phyloP scores from a whole-genome alignment of 1,140 invertebrate genomes.

The Frieseomelitta varia region DNA sequence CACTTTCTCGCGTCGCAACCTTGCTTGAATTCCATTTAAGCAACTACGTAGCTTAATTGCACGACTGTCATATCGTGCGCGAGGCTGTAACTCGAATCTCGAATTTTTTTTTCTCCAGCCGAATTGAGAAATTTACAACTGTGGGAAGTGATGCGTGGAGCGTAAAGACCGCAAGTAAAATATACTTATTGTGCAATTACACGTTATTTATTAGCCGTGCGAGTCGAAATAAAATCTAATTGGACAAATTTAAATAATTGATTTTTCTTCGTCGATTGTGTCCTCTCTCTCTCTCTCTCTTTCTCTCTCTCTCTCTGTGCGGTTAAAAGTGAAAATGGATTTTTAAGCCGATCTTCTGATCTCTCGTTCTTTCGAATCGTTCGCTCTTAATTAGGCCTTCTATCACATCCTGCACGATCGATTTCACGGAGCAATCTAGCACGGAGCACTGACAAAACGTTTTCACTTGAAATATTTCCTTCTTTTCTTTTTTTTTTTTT shows the following conservation, averaged over 20 bases:
- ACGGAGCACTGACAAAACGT: not conserved
- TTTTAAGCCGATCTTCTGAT: not conserved
- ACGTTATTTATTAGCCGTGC: not conserved
- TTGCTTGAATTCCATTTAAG: not conserved
- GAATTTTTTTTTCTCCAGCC: not conserved
- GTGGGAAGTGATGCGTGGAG: not conserved
- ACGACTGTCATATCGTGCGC: not conserved
- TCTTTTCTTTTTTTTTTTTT: not conserved
- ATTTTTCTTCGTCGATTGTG: too few species aligned
- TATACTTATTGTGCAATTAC: not conserved
- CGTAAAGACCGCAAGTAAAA: not conserved
- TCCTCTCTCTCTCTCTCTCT: too few species aligned
- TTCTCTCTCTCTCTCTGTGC: too few species aligned
- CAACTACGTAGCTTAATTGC: not conserved
- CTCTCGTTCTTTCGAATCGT: not conserved
- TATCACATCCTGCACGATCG: not conserved
- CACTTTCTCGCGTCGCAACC: not conserved
- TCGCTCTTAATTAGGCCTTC: not conserved
- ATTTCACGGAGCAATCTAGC: constrained; percentile 16
- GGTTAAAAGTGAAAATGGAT: not conserved
- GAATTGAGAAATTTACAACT: not conserved
- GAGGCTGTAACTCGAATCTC: not conserved
- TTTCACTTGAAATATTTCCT: not conserved
- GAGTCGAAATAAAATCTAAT: too few species aligned
- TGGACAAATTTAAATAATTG: too few species aligned